phyloP scores from a whole-genome alignment of 2,113 vertebrate genomes.

The Rhodinocichla rosea region DNA sequence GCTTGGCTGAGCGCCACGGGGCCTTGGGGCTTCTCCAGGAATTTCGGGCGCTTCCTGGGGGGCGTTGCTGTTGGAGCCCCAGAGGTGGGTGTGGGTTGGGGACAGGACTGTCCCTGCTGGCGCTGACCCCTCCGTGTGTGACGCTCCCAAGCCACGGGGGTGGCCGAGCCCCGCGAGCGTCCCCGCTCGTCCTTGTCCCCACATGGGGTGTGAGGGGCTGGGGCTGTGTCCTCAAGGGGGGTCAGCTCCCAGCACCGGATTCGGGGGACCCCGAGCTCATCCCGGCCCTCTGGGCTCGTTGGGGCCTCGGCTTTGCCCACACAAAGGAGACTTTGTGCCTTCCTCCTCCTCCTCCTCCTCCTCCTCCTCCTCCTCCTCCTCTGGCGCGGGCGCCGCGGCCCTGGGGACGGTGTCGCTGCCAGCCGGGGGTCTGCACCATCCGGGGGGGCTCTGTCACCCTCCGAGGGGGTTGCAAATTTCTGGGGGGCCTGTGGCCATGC shows the following conservation, averaged over 20 bases:
- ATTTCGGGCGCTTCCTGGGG: not conserved
- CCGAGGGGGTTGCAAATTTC: fast-evolving
- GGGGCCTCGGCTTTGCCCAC: not conserved
- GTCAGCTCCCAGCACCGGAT: fast-evolving
- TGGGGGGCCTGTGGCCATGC: not conserved
- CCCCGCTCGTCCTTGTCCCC: fast-evolving
- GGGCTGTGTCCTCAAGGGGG: fast-evolving
- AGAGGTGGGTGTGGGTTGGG: fast-evolving
- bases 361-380: not conserved
- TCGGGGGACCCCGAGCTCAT: not conserved
- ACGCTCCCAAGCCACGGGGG: fast-evolving
- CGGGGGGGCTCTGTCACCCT: not conserved
- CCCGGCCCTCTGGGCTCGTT: not conserved
- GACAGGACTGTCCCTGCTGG: fast-evolving
- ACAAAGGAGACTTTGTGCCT: slow-evolving; percentile 55
- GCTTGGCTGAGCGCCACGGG: not conserved
- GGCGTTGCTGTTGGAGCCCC: not conserved
- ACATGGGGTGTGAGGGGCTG: not conserved
- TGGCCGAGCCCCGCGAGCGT: not conserved
- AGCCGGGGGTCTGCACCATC: not conserved
- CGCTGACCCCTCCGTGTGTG: fast-evolving
- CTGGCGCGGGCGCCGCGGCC: not conserved
- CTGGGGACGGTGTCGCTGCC: not conserved
- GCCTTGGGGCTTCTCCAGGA: not conserved
- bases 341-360: not conserved